Percentiles rank a stretch among this genome's conserved stretches.
These are phyloP conservation scores for Amphibalanus amphitrite DNA, from an alignment of 1,140 invertebrate species.

Conservation along the genomic window DNA sequence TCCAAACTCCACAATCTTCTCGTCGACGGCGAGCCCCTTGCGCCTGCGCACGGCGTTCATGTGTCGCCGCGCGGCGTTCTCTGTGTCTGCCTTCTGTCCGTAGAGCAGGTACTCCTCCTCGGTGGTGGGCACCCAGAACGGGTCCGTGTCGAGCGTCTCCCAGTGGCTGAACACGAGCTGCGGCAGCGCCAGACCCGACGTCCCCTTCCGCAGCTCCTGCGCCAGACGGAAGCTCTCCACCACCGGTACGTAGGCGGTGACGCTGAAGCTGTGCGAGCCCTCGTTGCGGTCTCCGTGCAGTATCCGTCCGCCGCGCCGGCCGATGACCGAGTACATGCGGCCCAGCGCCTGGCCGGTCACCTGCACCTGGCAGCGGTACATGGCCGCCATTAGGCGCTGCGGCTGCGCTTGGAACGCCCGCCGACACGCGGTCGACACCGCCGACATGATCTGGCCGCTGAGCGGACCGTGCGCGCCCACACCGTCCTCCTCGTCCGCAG, in stretches of 20 bases:
- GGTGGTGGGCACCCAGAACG: constrained; percentile 87
- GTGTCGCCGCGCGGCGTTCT: constrained; percentile 72
- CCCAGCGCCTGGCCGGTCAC: constrained; percentile 85
- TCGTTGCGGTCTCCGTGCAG: constrained; percentile 74
- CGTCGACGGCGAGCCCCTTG: constrained; percentile 83
- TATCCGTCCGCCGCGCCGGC: constrained; percentile 69
- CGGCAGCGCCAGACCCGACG: constrained; percentile 80
- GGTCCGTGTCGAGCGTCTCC: constrained; percentile 93
- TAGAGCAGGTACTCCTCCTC: constrained; percentile 17
- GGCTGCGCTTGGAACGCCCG: constrained; percentile 75
- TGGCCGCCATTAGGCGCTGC: constrained; percentile 82
- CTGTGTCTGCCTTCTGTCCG: constrained; percentile 53
- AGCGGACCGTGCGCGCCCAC: constrained; percentile 28
- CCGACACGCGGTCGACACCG: constrained; percentile 71
- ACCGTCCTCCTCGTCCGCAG: constrained; percentile 36
- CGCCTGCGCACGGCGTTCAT: constrained; percentile 79
- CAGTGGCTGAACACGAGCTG: constrained; percentile 94
- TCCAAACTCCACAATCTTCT: constrained; percentile 85
- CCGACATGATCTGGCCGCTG: constrained; percentile 78
- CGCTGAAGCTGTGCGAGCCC: constrained; percentile 61
- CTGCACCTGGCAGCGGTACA: constrained; percentile 88
- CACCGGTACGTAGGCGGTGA: constrained; percentile 76
- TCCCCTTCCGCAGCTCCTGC: constrained; percentile 64
- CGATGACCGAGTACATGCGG: constrained; percentile 77
- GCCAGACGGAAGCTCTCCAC: constrained; percentile 92